Evolutionary conservation across 1,140 invertebrate genomes (phyloP).

Genomic region (Dermatophagoides farinae): DNA sequence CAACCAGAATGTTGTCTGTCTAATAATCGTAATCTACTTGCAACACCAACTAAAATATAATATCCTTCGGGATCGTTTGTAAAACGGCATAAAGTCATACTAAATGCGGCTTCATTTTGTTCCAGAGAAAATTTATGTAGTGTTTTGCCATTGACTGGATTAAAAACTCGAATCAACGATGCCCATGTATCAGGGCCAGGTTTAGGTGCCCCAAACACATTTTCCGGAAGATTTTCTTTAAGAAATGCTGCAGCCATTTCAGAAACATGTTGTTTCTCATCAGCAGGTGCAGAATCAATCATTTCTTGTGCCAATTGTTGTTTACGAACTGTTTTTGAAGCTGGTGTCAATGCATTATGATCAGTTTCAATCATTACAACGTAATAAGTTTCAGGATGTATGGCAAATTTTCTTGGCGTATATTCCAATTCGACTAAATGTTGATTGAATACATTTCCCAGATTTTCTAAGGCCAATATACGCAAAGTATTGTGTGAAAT

Average conservation of each 20-base stretch:
- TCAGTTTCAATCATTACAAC: conserved; percentile 80
- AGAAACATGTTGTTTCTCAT: conserved; percentile 77
- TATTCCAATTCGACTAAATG: conserved; percentile 63
- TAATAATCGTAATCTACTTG: conserved; percentile 70
- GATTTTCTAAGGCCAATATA: conserved; percentile 91
- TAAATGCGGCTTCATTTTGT: conserved; percentile 89
- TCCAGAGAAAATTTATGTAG: conserved; percentile 59
- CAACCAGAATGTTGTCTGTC: conserved; percentile 56
- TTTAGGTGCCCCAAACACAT: conserved; percentile 81
- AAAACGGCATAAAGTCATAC: conserved; percentile 47
- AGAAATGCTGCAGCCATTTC: conserved; percentile 94
- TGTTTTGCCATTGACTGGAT: conserved; percentile 63
- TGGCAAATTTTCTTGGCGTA: conserved; percentile 83
- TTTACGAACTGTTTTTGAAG: conserved; percentile 77
- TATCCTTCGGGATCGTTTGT: conserved; percentile 38
- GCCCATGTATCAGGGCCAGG: conserved; percentile 93
- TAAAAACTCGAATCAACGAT: conserved; percentile 71
- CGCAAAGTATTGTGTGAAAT: conserved; percentile 89
- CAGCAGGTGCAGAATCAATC: conserved; percentile 66
- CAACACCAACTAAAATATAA: conserved; percentile 65
- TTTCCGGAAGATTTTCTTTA: conserved; percentile 79
- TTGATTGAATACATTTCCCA: conserved; percentile 97
- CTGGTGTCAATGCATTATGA: conserved; percentile 93
- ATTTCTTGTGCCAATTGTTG: conserved; percentile 68
- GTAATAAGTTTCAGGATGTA: conserved; percentile 78